Percentiles rank a stretch among this genome's conserved stretches.
These are phyloP conservation scores for Muschampia plurimacula DNA, from an alignment of 2,888 invertebrate genomes.

Conservation along the genomic window DNA sequence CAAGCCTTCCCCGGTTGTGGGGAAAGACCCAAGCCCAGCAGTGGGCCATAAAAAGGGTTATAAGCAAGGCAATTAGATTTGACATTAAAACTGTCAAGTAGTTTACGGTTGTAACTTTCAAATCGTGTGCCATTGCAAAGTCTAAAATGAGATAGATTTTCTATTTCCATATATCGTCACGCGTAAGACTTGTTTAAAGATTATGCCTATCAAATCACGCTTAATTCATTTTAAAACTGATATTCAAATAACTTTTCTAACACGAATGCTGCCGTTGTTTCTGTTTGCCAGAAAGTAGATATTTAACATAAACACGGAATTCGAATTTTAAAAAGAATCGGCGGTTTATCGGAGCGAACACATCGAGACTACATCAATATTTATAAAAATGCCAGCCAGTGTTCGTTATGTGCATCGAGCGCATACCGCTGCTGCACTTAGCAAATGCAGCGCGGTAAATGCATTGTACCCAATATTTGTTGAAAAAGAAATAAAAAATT, in stretches of 20 bases:
- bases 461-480: conserved; percentile 33
- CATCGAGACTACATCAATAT: conserved; percentile 80
- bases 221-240: conserved; percentile 7
- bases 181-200: conserved; percentile 7
- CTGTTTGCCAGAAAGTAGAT: conserved; percentile 22
- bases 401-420: conserved; percentile 54
- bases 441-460: conserved; percentile 71
- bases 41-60: too few species aligned
- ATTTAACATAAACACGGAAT: conserved; percentile 52
- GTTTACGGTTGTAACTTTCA: not conserved
- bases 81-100: not conserved
- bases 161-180: conserved; percentile 19
- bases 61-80: too few species aligned
- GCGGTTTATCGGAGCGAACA: conserved; percentile 77
- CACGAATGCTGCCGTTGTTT: conserved; percentile 13
- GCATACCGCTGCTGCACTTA: conserved; percentile 71
- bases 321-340: conserved; percentile 64
- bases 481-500: not conserved
- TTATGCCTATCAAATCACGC: not conserved
- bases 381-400: conserved; percentile 70
- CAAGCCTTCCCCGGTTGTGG: too few species aligned
- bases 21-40: too few species aligned
- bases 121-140: not conserved
- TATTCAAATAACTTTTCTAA: conserved; percentile 26
- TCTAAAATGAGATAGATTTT: conserved; percentile 22